Conservation (phyloP, 2,888 invertebrate genomes). For the Pheosia tremula region DNA sequence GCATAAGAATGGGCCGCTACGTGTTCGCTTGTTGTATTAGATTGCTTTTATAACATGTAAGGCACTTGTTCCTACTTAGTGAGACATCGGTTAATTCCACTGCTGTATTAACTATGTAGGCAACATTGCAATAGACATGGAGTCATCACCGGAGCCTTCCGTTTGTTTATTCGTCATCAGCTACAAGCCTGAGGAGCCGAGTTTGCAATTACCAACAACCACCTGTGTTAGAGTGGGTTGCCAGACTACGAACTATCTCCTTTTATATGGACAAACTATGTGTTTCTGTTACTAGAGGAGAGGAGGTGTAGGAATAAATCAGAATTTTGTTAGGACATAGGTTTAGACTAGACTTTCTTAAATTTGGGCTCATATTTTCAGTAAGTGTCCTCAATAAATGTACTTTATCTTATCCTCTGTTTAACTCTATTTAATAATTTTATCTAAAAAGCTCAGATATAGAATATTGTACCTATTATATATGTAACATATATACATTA, state of each 20-base stretch:
- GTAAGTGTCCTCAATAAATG: too few species aligned
- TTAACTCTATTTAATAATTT: too few species aligned
- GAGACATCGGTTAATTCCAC: not conserved
- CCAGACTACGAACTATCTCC: not conserved
- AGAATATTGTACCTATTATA: too few species aligned
- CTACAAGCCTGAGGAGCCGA: constrained; percentile 2
- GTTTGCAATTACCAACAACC: not conserved
- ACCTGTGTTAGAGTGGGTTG: not conserved
- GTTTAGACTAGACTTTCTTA: too few species aligned
- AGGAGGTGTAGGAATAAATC: too few species aligned
- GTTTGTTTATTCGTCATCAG: not conserved
- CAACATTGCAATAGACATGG: not conserved
- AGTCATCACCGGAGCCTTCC: not conserved
- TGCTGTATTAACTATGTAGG: not conserved
- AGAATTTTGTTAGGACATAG: too few species aligned
- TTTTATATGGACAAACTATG: not conserved
- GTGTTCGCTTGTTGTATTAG: not conserved
- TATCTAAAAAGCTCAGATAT: too few species aligned
- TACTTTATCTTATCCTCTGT: too few species aligned
- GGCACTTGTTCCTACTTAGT: not conserved
- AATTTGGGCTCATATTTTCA: too few species aligned
- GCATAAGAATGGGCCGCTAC: too few species aligned
- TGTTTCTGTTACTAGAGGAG: too few species aligned
- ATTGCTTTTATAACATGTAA: not conserved
- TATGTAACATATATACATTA: too few species aligned